phyloP scores from a whole-genome alignment of 2,113 vertebrate species.

The Phalacrocorax brasilianus region DNA sequence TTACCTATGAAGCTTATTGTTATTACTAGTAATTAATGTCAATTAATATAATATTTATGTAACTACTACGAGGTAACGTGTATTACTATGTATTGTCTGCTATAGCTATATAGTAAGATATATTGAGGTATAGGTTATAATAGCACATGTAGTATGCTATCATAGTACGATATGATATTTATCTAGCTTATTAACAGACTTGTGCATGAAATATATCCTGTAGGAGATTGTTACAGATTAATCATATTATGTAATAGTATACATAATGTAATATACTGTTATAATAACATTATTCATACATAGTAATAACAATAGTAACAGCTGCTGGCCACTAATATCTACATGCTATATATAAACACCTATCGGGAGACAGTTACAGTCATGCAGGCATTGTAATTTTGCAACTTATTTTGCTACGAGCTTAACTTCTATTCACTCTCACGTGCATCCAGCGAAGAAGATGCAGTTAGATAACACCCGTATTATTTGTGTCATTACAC shows the following conservation, averaged over 20 bases:
- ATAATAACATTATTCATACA: not conserved
- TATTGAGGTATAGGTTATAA: not conserved
- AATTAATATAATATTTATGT: not conserved
- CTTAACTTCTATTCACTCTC: not conserved
- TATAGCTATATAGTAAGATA: not conserved
- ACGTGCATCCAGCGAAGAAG: not conserved
- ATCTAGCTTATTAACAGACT: not conserved
- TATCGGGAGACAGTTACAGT: not conserved
- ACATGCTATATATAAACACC: not conserved
- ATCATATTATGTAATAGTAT: accelerated
- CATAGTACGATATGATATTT: no score
- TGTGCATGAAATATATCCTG: not conserved
- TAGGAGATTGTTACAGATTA: no score
- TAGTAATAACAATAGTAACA: not conserved
- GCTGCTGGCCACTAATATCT: not conserved
- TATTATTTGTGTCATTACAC: no score
- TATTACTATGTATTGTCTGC: not conserved
- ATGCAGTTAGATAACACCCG: no score
- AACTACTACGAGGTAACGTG: not conserved
- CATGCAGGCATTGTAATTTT: no score
- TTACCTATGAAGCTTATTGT: not conserved
- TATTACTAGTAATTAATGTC: not conserved
- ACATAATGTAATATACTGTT: not conserved
- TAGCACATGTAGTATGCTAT: not conserved
- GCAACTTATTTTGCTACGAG: not conserved